Conservation (phyloP, 2,888 invertebrate species). For the Cryptosula pallasiana region DNA sequence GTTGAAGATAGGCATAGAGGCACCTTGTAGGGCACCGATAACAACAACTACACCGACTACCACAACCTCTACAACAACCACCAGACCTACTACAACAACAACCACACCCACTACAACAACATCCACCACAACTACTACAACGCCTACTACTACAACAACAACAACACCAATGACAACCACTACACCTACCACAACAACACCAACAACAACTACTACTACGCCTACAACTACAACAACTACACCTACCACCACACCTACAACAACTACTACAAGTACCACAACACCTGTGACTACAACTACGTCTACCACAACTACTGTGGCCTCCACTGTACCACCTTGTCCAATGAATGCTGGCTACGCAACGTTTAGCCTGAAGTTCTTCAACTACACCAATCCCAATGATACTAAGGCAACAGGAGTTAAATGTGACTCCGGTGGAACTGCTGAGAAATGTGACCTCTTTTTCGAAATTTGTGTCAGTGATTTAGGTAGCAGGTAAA, state of each 20-base stretch:
- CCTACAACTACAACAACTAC: conserved; percentile 1
- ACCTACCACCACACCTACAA: background rate
- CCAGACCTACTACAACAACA: background rate
- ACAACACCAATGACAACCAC: background rate
- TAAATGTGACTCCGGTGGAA: background rate
- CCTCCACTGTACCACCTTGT: background rate
- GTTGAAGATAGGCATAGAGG: background rate
- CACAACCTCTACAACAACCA: background rate
- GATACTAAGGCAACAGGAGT: conserved; percentile 7
- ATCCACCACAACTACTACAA: background rate
- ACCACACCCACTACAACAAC: conserved; percentile 7
- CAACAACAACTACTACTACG: background rate
- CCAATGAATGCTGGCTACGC: background rate
- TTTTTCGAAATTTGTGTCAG: conserved; percentile 7
- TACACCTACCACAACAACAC: background rate
- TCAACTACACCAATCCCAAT: conserved; percentile 12
- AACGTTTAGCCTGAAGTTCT: background rate
- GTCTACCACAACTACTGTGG: background rate
- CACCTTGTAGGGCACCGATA: background rate
- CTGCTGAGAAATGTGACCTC: conserved; percentile 3
- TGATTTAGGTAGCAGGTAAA: background rate
- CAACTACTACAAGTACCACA: background rate
- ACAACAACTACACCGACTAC: background rate
- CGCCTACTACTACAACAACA: background rate
- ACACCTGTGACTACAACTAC: background rate